Evolutionary conservation across 2,797 vertebrate genomes (phyloP), one percentile per base, ranked within the genome.

Genomic region (Phataginus tricuspis): DNA sequence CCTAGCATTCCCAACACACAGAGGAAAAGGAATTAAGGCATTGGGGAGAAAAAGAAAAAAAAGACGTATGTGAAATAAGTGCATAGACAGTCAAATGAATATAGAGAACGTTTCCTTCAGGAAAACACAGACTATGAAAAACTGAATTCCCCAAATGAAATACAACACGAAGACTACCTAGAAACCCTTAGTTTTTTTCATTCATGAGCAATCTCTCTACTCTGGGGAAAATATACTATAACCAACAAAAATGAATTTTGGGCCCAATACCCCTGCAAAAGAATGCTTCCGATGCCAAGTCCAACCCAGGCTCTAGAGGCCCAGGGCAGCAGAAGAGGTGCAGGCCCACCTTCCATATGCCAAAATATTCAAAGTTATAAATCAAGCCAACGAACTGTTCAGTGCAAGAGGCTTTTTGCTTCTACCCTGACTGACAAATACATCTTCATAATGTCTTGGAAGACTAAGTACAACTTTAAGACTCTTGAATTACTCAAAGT

Each of bases 81-180:
- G 23, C 31, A 25, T 0, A 78, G 37, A 53, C 34, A 57, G 66
- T 45, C 57, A 42, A 79, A 61, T 31, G 7, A 55, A 80, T 21
- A 53, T 23, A 84, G 31, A 34, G 23, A 5, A 25, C 13, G 29
- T 86, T 86, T 72, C 42, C 75, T 72, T 72, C 72, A 83, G 64
- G 57, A 94, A 80, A 87, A 86, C 19, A 39, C 8, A 11, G 66
- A 53, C 55, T 63, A 68, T 9, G 45, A 64, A 86, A 94, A 82
- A 14, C 31, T n/a, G 25, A 88, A 55, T 49, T 82, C 85, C 51
- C 45, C 86, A 86, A 72, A 85, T 69, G 49, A 92, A 89, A 93
- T 29, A 57, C 27, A 69, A 21, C 53, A 34, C 27, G 45, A 12
- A 13, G 31, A 68, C 21, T 51, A 84, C 2, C 37, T 27, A 68